A percentile compares a stretch with the other conserved stretches of the same genome.
Evolutionary conservation across 2,113 vertebrate genomes (phyloP).

Genomic region (Nothobranchius kuhntae): DNA sequence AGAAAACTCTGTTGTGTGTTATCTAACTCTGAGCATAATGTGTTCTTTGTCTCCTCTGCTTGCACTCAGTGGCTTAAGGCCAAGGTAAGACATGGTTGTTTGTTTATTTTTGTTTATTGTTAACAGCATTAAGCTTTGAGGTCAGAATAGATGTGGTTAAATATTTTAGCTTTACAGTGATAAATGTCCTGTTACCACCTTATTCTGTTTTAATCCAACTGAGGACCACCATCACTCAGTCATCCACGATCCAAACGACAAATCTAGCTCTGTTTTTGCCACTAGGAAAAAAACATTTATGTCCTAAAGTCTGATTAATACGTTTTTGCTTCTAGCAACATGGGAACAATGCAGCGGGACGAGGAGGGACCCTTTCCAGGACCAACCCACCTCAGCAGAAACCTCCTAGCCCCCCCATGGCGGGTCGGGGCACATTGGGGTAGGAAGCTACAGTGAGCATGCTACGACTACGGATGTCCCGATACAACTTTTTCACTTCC

Average conservation of each 20-base stretch:
- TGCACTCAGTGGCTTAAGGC: conserved; percentile 96
- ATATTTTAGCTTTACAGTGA: background rate
- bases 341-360: conserved; percentile 92
- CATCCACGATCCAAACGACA: too few relatives aligned
- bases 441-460: conserved; percentile 57
- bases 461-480: too few relatives aligned
- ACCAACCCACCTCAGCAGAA: conserved; percentile 98
- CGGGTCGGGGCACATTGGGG: conserved; percentile 94
- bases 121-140: background rate
- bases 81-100: conserved; percentile 92
- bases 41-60: conserved; percentile 73
- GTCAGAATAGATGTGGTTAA: too few relatives aligned
- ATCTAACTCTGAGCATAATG: conserved; percentile 63
- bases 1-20: conserved; percentile 13
- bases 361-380: conserved; percentile 90
- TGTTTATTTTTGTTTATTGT: conserved; percentile 72
- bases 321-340: conserved; percentile 80
- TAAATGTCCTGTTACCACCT: too few relatives aligned
- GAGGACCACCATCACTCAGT: too few relatives aligned
- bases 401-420: conserved; percentile 97
- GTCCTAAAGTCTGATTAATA: background rate
- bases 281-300: background rate
- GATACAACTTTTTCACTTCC: too few relatives aligned
- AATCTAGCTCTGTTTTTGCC: background rate
- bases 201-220: background rate